Evolutionary conservation across 2,888 invertebrate genomes (phyloP).

Genomic region (Lymantria monacha): DNA sequence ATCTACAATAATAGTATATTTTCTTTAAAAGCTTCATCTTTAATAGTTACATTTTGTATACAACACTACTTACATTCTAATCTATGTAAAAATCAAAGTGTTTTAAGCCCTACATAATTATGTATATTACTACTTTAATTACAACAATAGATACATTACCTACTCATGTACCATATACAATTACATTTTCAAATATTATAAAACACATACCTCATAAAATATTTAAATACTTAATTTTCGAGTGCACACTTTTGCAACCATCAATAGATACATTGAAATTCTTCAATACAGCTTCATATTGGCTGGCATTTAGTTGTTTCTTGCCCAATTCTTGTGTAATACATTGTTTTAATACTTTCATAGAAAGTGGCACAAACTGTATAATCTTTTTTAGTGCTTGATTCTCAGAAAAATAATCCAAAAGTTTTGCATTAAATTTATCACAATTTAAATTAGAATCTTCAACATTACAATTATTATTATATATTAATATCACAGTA

Average conservation of each 20-base stretch:
- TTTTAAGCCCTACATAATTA: no score
- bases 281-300: conserved; percentile 48
- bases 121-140: neutral
- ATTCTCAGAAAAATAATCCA: conserved; percentile 43
- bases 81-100: no score
- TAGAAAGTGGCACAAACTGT: conserved; percentile 53
- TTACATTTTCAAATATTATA: neutral
- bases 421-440: conserved; percentile 40
- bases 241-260: conserved; percentile 75
- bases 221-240: conserved; percentile 64
- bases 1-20: conserved; percentile 54
- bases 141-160: neutral
- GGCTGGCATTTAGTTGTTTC: conserved; percentile 29
- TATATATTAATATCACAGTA: conserved; percentile 60
- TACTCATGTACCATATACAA: neutral
- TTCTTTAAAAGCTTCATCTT: conserved; percentile 1
- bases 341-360: conserved; percentile 56
- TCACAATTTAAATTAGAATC: conserved; percentile 43
- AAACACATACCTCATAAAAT: conserved; percentile 37
- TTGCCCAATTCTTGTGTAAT: conserved; percentile 54
- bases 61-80: neutral
- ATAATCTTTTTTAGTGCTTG: conserved; percentile 49
- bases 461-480: conserved; percentile 51
- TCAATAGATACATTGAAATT: conserved; percentile 65
- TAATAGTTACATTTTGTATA: neutral